phyloP scores from a whole-genome alignment of 1,140 invertebrate genomes.

The Drosophila tsacasi region DNA sequence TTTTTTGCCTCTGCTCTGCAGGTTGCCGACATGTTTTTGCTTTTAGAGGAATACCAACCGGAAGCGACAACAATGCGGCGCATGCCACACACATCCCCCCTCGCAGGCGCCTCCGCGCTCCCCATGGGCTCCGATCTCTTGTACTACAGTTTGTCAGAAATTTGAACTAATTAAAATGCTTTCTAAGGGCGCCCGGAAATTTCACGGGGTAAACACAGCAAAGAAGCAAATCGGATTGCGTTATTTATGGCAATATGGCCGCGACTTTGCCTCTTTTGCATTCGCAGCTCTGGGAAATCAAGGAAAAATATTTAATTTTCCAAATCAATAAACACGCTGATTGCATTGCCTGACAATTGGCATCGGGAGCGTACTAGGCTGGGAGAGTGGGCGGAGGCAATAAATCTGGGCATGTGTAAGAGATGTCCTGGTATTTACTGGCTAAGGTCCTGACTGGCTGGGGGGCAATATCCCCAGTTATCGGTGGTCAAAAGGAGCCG shows the following conservation, averaged over 20 bases:
- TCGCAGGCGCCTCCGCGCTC: not conserved
- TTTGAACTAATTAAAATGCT: constrained; percentile 72
- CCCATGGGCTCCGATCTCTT: constrained; percentile 6
- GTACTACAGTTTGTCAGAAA: constrained; percentile 28
- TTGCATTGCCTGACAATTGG: constrained; percentile 78
- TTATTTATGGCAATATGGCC: constrained; percentile 71
- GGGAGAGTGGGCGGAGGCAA: constrained; percentile 40
- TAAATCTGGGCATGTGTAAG: constrained; percentile 65
- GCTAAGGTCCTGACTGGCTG: constrained; percentile 4
- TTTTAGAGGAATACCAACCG: constrained; percentile 55
- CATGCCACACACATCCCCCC: constrained; percentile 7
- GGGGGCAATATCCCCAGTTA: constrained; percentile 45
- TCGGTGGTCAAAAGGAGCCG: constrained; percentile 56
- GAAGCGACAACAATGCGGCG: constrained; percentile 55
- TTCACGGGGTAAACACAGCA: constrained; percentile 31
- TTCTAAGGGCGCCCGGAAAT: constrained; percentile 52
- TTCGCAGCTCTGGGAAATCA: constrained; percentile 28
- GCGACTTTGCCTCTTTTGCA: constrained; percentile 50
- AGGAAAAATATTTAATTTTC: constrained; percentile 83
- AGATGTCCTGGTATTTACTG: constrained; percentile 49
- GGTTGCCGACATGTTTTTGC: constrained; percentile 65
- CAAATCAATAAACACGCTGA: constrained; percentile 83
- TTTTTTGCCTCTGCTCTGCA: constrained; percentile 44
- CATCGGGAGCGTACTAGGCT: constrained; percentile 33
- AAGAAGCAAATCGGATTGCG: constrained; percentile 51